Conservation (phyloP, 2,888 invertebrate species). For the Minunthozetes semirufus region DNA sequence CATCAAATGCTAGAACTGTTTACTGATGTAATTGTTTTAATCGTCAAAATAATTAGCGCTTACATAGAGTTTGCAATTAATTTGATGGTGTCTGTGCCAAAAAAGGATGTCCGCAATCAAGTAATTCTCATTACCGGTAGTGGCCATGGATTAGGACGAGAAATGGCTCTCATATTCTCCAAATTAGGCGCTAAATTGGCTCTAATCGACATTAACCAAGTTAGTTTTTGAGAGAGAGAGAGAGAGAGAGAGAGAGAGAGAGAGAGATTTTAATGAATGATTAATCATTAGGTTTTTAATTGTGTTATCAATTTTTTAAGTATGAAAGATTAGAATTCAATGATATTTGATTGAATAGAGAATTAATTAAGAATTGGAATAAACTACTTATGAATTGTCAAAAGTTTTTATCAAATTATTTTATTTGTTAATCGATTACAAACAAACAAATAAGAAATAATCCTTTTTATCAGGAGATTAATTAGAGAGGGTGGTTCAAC, state of each 20-base stretch:
- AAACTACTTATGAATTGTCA: too few relatives aligned
- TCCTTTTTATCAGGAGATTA: too few relatives aligned
- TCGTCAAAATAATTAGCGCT: constrained; percentile 15
- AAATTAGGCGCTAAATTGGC: constrained; percentile 30
- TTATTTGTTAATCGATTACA: too few relatives aligned
- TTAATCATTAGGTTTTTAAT: neutral
- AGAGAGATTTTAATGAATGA: too few relatives aligned
- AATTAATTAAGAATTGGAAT: too few relatives aligned
- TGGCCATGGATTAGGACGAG: constrained; percentile 35
- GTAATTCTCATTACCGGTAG: constrained; percentile 31
- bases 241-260: too few relatives aligned
- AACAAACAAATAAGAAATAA: too few relatives aligned
- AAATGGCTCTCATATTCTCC: constrained; percentile 27
- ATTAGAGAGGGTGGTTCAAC: too few relatives aligned
- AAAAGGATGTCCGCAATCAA: constrained; percentile 28
- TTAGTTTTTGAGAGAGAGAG: too few relatives aligned
- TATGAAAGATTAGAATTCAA: too few relatives aligned
- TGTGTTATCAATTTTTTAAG: neutral
- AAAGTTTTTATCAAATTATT: too few relatives aligned
- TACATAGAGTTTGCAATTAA: constrained; percentile 3
- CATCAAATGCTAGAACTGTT: neutral
- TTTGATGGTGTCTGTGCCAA: neutral
- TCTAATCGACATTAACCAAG: constrained; percentile 33
- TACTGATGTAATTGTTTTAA: neutral
- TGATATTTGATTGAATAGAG: too few relatives aligned